Percentiles rank a stretch among this genome's conserved stretches.
These are phyloP conservation scores for Crotalus helleri DNA, from an alignment of 2,113 vertebrate species.

Conservation along the genomic window DNA sequence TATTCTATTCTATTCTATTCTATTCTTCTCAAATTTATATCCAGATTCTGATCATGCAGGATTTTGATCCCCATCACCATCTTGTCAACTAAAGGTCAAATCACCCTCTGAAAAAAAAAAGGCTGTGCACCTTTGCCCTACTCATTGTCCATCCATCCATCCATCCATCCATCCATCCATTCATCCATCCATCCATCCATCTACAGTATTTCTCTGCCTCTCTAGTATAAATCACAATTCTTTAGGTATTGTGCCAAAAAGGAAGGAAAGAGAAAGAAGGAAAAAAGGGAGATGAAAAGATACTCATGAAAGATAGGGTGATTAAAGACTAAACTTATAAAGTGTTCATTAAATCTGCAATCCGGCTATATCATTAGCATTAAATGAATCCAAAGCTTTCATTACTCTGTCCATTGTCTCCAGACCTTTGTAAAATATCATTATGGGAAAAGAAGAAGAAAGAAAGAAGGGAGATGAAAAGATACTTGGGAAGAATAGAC, in stretches of 20 bases:
- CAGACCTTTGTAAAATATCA: neutral
- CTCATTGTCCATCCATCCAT: neutral
- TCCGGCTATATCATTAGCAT: neutral
- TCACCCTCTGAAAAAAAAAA: neutral
- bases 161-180: neutral
- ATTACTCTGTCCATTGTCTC: neutral
- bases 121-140: neutral
- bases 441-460: neutral
- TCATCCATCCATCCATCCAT: neutral
- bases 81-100: neutral
- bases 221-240: neutral
- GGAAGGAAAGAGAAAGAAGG: neutral
- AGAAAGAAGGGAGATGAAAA: neutral
- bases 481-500: neutral
- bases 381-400: neutral
- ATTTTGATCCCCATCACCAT: neutral
- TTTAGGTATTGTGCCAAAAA: too few species aligned
- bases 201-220: neutral
- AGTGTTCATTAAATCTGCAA: neutral
- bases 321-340: constrained; percentile 3
- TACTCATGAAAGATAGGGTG: neutral
- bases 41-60: neutral
- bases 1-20: too few species aligned
- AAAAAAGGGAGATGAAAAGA: neutral
- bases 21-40: neutral